Evolutionary conservation across 2,888 invertebrate genomes (phyloP), one percentile per base, ranked within the genome.

Genomic region (Eulithis testata): DNA sequence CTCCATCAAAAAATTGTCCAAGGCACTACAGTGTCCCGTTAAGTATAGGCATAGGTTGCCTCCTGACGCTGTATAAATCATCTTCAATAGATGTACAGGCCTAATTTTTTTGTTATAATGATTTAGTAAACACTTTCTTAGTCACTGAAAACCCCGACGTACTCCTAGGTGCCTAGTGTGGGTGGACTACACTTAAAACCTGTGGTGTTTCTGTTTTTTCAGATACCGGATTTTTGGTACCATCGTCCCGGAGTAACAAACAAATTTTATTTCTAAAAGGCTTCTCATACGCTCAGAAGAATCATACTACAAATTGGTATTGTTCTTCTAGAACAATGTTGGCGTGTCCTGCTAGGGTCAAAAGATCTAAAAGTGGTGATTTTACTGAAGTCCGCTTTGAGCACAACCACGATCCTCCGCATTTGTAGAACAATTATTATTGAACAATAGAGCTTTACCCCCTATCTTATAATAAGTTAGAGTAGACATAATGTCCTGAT

Each of bases 251-350:
- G 64, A 83, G 85, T 11, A 85, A 83, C 66, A 84, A 83, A 63
- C 74, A 71, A 11, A 73, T 85, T 1, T 52, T 86, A 7, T 76
- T 86, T 78, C 53, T 84, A 31, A 72, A 81, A 14, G 74, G 76
- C 1, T 85, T 79, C 61, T 84, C 83, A 5, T 85, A 80, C 60
- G 81, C 79, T 6, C 85, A 85, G 68, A 77, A 82, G 37, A 81
- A 82, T 63, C 71, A 79, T 52, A 74, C 74, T 36, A 45, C 63
- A 0, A 76, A 75, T 40, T 86, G 85, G 85, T 70, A 76, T 4
- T 85, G 86, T 57, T 83, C 85, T n/a, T 81, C 83, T 2, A 81
- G 27, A 21, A 12, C 27, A 9, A 58, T 58, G 31, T 9, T n/a
- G 40, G 40, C 9, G 0, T 68, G 68, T 14, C 21, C 11, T 4